Evolutionary conservation across 1,140 invertebrate species (phyloP), one percentile per base, ranked within the genome.

Genomic region (Polypedilum vanderplanki): DNA sequence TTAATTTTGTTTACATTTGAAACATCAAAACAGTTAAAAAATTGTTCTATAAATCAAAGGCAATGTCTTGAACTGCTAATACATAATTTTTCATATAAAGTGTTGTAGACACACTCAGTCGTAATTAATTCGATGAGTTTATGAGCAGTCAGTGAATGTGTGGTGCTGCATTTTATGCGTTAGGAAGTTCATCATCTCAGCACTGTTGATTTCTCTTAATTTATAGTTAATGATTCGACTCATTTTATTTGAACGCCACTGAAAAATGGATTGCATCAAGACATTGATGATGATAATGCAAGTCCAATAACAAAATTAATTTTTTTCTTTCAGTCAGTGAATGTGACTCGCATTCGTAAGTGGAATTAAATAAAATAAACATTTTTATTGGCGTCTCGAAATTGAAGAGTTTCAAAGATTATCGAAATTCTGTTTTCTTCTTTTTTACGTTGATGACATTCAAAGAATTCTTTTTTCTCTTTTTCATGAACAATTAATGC

Each of bases 361-460:
- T 57, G 46, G 46, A 57, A 57, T 57, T 57, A 57, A n/a, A 57
- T 57, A 57, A 57, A 57, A 12, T 57, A 57, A 57, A 57, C 46
- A 57, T 57, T 57, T 57, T 57, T 57, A 57, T 57, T 57, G 46
- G 46, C 46, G 46, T 57, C 46, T 57, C 24, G 24, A 33, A 33
- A 33, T n/a, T 33, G 24, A 3, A 33, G 24, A 33, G 24, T 33
- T 5, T 33, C 24, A 33, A n/a, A 33, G 24, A 3, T 33, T 33
- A 33, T 33, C 24, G 5, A 33, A 33, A 33, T 33, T 33, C 24
- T 33, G 24, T 33, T 33, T 33, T 33, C 24, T 33, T 33, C 5
- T 5, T 33, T 33, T 33, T 33, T 33, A 33, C 5, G 5, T 33
- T 33, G 24, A 33, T 5, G 24, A 33, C 24, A 33, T 33, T 33